Base-by-base conservation (phyloP, 2,113 vertebrate genomes). In the Strix aluco region DNA sequence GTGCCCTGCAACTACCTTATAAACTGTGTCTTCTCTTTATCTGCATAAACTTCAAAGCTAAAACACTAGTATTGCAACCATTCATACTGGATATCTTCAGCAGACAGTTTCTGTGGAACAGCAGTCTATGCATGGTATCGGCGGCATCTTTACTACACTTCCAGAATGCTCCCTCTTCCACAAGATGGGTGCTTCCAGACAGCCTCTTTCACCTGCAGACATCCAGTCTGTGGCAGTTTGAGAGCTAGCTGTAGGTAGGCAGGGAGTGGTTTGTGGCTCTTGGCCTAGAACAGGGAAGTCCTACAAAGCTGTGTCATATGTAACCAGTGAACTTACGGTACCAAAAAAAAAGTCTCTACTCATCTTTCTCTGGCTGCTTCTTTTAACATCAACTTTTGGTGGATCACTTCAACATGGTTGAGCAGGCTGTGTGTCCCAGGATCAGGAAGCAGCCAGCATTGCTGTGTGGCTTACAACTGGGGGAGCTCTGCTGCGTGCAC, bases 361-460 rank as follows among this genome's bases (percentile, higher is more conserved):
- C 83, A 74, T 96, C 67, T 79, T 96, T 71, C 66, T 91, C 67
- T 73, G 93, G 72, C 61, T 91, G 71, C 25, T 44, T 69, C 57
- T 42, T 46, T 40, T 40, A 40, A 40, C 38, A 40, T 40, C 38
- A 40, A 40, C 38, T 40, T 40, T 38, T 82, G 18, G 42, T 26
- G 23, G 29, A 49, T 47, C 16, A 40, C 42, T 38, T 82, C 26
- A 49, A 26, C 38, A 13, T 57, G 79, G 20, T 51, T 32, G 44
- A 21, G 27, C 54, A 36, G 42, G 27, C 15, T 34, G 25, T 25
- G 27, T 47, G 17, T 59, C 46, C 36, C 30, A 59, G 44, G 13
- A 51, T 49, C 54, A 51, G 22, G n/a, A 38, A 15, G 55, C 65
- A 71, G 42, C 20, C 42, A 57, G 44, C 29, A 55, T 18, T 70